These are phyloP conservation scores for Vanacampus margaritifer DNA, from an alignment of 2,113 vertebrate genomes.

Conservation along the genomic window DNA sequence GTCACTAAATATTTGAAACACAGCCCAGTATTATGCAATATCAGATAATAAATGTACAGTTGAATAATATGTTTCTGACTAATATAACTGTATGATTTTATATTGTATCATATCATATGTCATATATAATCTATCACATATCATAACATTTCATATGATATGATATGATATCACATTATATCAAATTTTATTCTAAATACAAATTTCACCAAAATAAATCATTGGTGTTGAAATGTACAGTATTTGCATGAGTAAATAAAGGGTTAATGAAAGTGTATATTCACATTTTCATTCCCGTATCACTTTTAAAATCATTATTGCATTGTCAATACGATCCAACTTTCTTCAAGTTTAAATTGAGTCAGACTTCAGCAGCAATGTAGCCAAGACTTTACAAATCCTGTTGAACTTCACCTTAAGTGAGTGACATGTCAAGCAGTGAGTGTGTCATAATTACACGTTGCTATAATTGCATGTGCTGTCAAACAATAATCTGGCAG, in stretches of 20 bases:
- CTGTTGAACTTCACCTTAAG: conserved; percentile 48
- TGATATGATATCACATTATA: no score
- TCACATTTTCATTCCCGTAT: neutral
- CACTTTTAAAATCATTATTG: neutral
- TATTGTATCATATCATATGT: no score
- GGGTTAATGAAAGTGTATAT: neutral
- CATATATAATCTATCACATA: no score
- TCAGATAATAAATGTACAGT: no score
- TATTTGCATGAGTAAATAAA: neutral
- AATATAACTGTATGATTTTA: neutral
- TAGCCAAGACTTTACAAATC: neutral
- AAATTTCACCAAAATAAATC: neutral
- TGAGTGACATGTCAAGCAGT: conserved; percentile 54
- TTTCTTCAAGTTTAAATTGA: conserved; percentile 1
- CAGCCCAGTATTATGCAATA: no score
- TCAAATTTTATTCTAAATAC: no score
- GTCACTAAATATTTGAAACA: no score
- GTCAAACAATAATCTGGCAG: conserved; percentile 48
- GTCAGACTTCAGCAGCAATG: conserved; percentile 4
- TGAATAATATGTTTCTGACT: no score
- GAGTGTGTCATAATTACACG: conserved; percentile 67
- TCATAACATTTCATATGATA: no score
- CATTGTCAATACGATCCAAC: neutral
- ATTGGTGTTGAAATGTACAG: neutral
- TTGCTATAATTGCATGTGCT: conserved; percentile 66